phyloP scores from a whole-genome alignment of 2,113 vertebrate genomes.

The Serinus canaria region DNA sequence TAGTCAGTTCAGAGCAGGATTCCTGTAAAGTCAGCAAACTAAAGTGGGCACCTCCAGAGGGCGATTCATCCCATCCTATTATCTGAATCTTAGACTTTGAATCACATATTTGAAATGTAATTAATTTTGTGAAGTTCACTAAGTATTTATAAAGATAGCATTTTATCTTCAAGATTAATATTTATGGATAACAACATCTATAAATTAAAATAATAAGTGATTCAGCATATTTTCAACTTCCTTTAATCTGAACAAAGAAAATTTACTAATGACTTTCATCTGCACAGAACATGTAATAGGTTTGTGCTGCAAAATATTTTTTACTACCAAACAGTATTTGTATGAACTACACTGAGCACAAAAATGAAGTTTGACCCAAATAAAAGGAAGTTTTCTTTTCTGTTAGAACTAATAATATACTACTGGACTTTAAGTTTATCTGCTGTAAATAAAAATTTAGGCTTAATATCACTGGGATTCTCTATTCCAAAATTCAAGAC shows the following conservation, averaged over 20 bases:
- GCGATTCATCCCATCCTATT: slow-evolving; percentile 21
- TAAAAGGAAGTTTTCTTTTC: neutral
- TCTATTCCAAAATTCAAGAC: neutral
- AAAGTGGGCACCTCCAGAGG: slow-evolving; percentile 47
- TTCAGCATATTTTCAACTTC: neutral
- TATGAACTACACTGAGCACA: neutral
- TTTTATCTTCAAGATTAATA: neutral
- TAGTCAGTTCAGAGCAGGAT: neutral
- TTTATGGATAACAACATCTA: neutral
- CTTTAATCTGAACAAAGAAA: neutral
- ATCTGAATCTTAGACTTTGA: neutral
- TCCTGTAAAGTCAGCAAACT: neutral
- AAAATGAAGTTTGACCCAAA: neutral
- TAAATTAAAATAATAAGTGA: neutral
- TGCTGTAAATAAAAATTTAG: neutral
- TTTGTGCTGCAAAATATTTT: neutral
- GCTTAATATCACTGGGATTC: neutral
- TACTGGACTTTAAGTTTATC: neutral
- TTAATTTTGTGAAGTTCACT: neutral
- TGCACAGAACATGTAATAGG: neutral
- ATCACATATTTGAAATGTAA: neutral
- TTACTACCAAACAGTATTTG: neutral
- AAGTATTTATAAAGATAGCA: neutral
- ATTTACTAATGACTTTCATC: neutral
- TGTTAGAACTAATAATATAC: neutral